phyloP scores from a whole-genome alignment of 2,113 vertebrate species.

The Phrynosoma platyrhinos region DNA sequence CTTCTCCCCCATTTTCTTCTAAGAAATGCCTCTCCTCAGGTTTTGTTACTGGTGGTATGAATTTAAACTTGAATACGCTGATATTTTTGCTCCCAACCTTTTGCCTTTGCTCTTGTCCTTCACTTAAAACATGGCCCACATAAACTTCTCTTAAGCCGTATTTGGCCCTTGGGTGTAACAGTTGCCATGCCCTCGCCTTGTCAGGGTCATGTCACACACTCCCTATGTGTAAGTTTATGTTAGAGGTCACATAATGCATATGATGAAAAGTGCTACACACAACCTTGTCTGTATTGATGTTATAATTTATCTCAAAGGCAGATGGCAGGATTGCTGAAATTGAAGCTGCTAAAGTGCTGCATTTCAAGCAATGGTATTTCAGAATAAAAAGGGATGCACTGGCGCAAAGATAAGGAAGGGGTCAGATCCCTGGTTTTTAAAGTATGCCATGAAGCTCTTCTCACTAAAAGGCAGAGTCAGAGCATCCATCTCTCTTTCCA shows the following conservation, averaged over 20 bases:
- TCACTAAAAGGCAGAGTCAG: background rate
- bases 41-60: background rate
- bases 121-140: too few species aligned
- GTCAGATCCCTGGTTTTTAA: background rate
- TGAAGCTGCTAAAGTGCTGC: background rate
- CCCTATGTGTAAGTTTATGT: background rate
- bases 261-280: background rate
- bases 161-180: too few species aligned
- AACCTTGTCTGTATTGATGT: background rate
- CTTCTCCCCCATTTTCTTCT: background rate
- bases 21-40: background rate
- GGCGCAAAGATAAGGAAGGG: background rate
- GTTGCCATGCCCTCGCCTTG: too few species aligned
- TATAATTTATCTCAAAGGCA: background rate
- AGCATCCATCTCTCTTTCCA: constrained; percentile 18
- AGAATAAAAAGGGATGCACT: constrained; percentile 11
- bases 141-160: too few species aligned
- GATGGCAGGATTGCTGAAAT: background rate
- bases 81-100: too few species aligned
- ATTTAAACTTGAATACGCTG: too few species aligned
- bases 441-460: constrained; percentile 34
- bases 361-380: background rate
- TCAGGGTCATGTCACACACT: too few species aligned
- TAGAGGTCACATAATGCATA: background rate
- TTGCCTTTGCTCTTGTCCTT: too few species aligned